A percentile compares a stretch with the other conserved stretches of the same genome.
phyloP scores from a whole-genome alignment of 2,888 invertebrate genomes.

The Zygothrica quintamaculata region DNA sequence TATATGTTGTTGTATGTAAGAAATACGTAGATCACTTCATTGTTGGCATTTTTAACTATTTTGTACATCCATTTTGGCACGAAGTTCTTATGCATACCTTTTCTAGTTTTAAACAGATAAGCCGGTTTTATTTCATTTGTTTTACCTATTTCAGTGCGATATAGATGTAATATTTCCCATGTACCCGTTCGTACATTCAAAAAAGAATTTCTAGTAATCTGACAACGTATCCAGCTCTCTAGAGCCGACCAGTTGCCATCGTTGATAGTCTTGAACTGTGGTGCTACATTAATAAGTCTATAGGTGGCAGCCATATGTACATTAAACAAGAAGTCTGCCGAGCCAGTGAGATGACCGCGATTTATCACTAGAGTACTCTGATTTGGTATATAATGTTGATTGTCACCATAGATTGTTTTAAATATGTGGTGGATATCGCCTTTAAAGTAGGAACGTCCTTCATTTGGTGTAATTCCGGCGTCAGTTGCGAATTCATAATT shows the following conservation, averaged over 20 bases:
- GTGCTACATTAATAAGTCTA: constrained; percentile 85
- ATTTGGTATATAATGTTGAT: not conserved
- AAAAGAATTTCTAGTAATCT: not conserved
- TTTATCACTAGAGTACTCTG: constrained; percentile 63
- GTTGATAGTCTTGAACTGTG: constrained; percentile 86
- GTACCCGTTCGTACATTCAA: constrained; percentile 21
- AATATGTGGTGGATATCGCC: too few species aligned
- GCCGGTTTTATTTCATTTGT: too few species aligned
- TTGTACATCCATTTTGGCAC: constrained; percentile 20
- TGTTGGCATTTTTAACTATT: constrained; percentile 2
- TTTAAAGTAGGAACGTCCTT: too few species aligned
- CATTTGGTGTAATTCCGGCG: constrained; percentile 2
- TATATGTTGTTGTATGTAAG: constrained; percentile 31
- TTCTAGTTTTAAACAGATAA: too few species aligned
- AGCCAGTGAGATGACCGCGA: constrained; percentile 85
- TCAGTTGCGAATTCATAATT: constrained; percentile 4
- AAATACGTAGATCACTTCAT: constrained; percentile 7
- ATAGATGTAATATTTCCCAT: not conserved
- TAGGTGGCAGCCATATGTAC: constrained; percentile 85
- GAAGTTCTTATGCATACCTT: not conserved
- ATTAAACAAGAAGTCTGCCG: constrained; percentile 84
- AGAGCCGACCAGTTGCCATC: constrained; percentile 85
- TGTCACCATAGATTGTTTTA: not conserved
- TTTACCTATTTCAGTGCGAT: too few species aligned
- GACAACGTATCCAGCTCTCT: constrained; percentile 80